phyloP scores from a whole-genome alignment of 2,888 invertebrate genomes.

The Lithophane semibrunnea region DNA sequence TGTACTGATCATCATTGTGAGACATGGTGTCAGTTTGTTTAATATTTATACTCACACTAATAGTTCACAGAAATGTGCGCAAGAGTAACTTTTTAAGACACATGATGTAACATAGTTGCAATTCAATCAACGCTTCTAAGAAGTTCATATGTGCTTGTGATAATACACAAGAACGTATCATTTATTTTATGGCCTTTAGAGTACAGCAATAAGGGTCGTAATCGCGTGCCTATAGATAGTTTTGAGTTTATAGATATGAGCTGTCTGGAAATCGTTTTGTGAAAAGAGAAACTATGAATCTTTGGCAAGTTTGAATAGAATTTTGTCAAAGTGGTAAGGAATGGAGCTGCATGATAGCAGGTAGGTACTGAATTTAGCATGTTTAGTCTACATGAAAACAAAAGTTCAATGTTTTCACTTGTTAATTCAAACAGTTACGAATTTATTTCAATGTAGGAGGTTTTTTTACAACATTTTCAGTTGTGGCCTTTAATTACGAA shows the following conservation, averaged over 20 bases:
- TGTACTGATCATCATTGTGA: neutral
- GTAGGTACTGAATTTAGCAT: neutral
- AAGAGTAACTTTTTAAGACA: conserved; percentile 8
- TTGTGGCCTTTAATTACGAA: neutral
- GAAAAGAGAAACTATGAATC: neutral
- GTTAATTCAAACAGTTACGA: neutral
- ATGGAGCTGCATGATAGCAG: neutral
- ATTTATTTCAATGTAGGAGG: neutral
- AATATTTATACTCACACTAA: conserved; percentile 15
- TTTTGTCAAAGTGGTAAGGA: neutral
- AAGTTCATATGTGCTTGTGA: conserved; percentile 24
- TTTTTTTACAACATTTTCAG: neutral
- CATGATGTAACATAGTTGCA: conserved; percentile 45
- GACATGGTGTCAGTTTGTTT: conserved; percentile 14
- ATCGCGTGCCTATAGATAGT: neutral
- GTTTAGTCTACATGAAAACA: neutral
- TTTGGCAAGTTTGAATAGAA: neutral
- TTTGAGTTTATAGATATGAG: neutral
- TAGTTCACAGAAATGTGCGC: conserved; percentile 44
- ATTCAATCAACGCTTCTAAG: conserved; percentile 31
- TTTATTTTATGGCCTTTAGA: conserved; percentile 3
- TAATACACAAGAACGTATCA: conserved; percentile 4
- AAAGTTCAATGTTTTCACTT: neutral
- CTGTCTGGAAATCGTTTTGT: neutral
- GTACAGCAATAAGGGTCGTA: conserved; percentile 10